Conservation (phyloP, 2,113 vertebrate species). For the Planiliza haematocheilus region DNA sequence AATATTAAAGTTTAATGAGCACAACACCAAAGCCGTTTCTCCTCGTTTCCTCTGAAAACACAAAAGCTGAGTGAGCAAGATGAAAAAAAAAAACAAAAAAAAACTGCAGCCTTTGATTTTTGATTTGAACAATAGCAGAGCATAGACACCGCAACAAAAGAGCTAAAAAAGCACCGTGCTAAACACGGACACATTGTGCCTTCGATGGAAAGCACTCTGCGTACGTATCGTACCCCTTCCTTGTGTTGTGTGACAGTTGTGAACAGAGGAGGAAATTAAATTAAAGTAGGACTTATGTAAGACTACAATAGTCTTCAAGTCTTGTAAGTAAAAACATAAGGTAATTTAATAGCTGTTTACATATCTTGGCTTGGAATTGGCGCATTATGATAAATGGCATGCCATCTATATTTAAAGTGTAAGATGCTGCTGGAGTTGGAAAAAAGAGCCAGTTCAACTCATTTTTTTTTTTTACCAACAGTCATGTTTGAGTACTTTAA, state of each 20-base stretch:
- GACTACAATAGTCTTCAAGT: too few relatives aligned
- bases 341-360: constrained; percentile 5
- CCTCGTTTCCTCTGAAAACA: constrained; percentile 12
- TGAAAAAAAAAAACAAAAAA: not conserved
- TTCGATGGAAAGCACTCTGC: constrained; percentile 12
- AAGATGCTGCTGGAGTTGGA: not conserved
- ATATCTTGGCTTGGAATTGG: not conserved
- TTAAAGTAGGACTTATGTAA: not conserved
- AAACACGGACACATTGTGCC: constrained; percentile 14
- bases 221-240: not conserved
- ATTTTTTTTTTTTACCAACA: constrained; percentile 1
- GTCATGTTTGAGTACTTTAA: constrained; percentile 9
- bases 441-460: not conserved
- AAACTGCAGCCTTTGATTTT: constrained; percentile 23
- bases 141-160: constrained; percentile 17
- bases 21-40: constrained; percentile 26
- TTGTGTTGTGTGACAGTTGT: constrained; percentile 4
- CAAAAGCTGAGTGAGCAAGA: constrained; percentile 19
- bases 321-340: not conserved
- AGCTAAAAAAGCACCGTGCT: not conserved
- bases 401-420: not conserved
- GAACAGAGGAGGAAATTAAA: constrained; percentile 2
- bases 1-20: constrained; percentile 48
- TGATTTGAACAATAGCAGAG: constrained; percentile 13
- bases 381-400: not conserved